phyloP scores from a whole-genome alignment of 2,797 vertebrate species.

The Eupleurogrammus muticus region DNA sequence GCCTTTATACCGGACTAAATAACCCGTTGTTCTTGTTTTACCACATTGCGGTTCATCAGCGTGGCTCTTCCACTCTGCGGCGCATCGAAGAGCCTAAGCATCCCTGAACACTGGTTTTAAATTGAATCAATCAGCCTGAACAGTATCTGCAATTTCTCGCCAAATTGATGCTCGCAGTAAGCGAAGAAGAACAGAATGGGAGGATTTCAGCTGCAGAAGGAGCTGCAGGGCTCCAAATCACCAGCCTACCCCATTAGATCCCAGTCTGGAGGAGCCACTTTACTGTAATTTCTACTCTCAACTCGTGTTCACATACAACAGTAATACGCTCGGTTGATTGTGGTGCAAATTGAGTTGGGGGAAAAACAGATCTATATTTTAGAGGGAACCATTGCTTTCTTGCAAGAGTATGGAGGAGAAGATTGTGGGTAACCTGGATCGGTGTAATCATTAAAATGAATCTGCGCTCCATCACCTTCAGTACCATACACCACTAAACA shows the following conservation, averaged over 20 bases:
- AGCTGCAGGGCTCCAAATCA: not conserved
- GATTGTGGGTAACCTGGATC: not conserved
- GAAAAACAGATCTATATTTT: no score
- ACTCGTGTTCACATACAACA: not conserved
- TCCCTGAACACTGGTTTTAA: slow-evolving; percentile 5
- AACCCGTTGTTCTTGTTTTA: no score
- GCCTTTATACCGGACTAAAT: no score
- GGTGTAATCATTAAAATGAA: not conserved
- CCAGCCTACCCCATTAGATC: not conserved
- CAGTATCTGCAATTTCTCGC: not conserved
- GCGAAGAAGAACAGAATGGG: not conserved
- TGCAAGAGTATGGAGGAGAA: not conserved
- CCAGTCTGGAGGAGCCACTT: slow-evolving; percentile 1
- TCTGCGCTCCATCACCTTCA: not conserved
- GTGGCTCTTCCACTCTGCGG: slow-evolving; percentile 2
- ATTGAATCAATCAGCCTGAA: not conserved
- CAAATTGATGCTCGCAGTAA: not conserved
- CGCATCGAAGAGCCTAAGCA: not conserved
- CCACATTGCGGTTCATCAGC: slow-evolving; percentile 7
- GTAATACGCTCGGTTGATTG: not conserved
- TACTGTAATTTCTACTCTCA: not conserved
- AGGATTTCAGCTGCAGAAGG: not conserved
- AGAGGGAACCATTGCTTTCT: no score
- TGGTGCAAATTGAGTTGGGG: no score
- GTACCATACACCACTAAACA: not conserved